Base-by-base conservation (phyloP, 1,140 invertebrate species). In the Delia radicum region DNA sequence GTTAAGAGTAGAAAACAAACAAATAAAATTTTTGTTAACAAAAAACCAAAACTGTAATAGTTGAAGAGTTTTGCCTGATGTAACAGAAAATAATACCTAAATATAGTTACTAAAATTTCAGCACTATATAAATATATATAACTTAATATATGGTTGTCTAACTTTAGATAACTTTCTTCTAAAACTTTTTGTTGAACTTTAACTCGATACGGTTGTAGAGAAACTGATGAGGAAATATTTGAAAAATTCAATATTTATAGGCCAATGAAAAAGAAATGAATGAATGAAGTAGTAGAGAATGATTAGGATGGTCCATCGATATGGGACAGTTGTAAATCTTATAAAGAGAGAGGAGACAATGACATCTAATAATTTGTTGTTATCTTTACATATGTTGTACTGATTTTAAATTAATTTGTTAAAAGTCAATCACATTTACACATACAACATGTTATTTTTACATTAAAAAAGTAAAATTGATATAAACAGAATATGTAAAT, bases 241-340 rank as follows among this genome's bases (percentile, higher is more conserved):
- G 48, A 55, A 55, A 55, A 55, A 18, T 55, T 55, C 48, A 55
- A 55, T 55, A 55, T 55, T 55, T 55, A 55, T 55, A 55, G 48
- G 48, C 48, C 48, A 55, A 55, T 55, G 18, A 18, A 3, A 3
- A 55, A 3, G 7, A 1, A 37, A 42, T 42, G 12, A 42, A 15
- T 42, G 10, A 42, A 42, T 15, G 0, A 3, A 42, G 37, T 33
- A 42, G 37, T 13, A 42, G 37, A 15, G 10, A 5, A 55, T 21
- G 18, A 55, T 55, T 18, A 55, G 18, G 8, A 7, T 55, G n/a
- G 48, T 55, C n/a, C 18, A 5, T 55, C 6, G 7, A 55, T 18
- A 55, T 55, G 18, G 18, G 24, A 55, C 48, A 55, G 48, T 55
- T 18, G 46, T n/a, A 21, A 21, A 55, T n/a, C 12, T n/a, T n/a